These are phyloP conservation scores for Oreochromis grahami DNA, from an alignment of 2,797 vertebrate species.

Conservation along the genomic window DNA sequence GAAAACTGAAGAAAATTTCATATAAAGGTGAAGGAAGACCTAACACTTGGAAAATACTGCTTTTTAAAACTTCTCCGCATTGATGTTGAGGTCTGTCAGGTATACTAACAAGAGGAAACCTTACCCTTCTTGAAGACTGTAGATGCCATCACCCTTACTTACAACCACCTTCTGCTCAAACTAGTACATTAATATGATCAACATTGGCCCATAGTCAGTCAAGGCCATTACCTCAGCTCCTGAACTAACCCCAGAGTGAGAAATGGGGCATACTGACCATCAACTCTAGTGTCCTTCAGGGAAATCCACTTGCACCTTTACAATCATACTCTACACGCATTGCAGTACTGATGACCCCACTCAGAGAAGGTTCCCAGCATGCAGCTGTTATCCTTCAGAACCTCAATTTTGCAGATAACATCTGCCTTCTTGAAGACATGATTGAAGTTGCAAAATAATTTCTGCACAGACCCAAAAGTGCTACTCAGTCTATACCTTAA, in stretches of 20 bases:
- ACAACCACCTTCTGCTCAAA: not conserved
- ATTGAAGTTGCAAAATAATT: not conserved
- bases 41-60: not conserved
- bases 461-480: not conserved
- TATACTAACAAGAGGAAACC: not conserved
- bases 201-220: not conserved
- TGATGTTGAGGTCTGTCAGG: not conserved
- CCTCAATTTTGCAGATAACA: not conserved
- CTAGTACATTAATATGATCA: not conserved
- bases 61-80: not conserved
- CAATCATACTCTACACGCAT: fast-evolving
- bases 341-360: not conserved
- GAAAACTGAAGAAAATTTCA: not conserved
- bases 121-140: not conserved
- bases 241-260: not conserved
- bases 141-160: not conserved
- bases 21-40: not conserved
- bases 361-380: not conserved
- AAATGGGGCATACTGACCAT: not conserved
- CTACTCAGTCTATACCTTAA: not conserved
- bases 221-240: not conserved
- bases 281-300: not conserved
- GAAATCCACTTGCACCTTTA: not conserved
- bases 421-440: not conserved
- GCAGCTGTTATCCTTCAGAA: not conserved